Base-by-base conservation (phyloP, 2,888 invertebrate species). In the Hemistola chrysoprasaria region DNA sequence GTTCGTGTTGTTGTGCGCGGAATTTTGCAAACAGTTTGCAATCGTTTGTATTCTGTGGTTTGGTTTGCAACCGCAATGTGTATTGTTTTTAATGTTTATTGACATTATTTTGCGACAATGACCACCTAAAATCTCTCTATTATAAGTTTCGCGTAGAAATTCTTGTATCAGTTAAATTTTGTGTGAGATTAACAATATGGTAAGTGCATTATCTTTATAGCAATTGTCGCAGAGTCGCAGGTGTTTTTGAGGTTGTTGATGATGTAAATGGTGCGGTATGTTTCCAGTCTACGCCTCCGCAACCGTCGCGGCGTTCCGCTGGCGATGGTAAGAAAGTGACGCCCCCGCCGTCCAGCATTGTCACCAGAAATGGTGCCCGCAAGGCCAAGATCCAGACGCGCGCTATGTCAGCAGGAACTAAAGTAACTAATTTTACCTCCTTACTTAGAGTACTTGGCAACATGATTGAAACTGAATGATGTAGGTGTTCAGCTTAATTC, bases 351-450 rank as follows among this genome's bases (percentile, higher is more conserved):
- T 73, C 85, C n/a, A 80, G 48, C 35, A 87, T 92, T 47, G 81
- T 91, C 10, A 92, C 92, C 38, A 85, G 92, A 62, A 91, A 91
- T 68, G 90, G 90, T 39, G 91, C 91, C 40, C 90, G 91, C 52
- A 91, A 91, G 70, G 90, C 92, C 37, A 92, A 92, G 78, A 91
- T 92, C 33, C 92, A 92, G 69, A 92, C 92, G 21, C 85, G 92
- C 32, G 91, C 92, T 22, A 91, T 91, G 91, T 82, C 90, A 11
- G 90, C 85, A 21, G 77, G 78, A 27, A 76, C 74, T 38, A 90
- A 89, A 71, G 90, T 86, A 69, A 54, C 28, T 16, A 16, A 22
- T 9, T 11, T 30, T 16, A 8, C 26, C 33, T 34, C 31, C 25
- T 23, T n/a, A n/a, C n/a, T n/a, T n/a, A n/a, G n/a, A n/a, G n/a